A percentile compares a stretch with the other conserved stretches of the same genome.
phyloP scores from a whole-genome alignment of 2,888 invertebrate species.

The Cistogaster globosa region DNA sequence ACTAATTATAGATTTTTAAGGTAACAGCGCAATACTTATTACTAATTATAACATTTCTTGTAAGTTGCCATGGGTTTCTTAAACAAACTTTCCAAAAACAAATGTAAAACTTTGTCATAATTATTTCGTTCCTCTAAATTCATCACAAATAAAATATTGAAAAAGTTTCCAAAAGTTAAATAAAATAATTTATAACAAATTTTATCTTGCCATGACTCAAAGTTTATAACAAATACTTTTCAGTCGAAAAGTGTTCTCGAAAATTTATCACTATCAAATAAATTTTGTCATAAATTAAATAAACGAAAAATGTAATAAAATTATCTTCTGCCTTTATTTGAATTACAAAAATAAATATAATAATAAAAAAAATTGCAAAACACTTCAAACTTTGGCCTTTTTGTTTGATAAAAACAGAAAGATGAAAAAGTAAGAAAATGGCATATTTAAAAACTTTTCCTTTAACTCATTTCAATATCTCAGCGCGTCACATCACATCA shows the following conservation, averaged over 20 bases:
- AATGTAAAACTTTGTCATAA: conserved; percentile 50
- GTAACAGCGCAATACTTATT: too few relatives aligned
- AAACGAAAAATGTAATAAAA: conserved; percentile 34
- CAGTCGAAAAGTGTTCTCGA: conserved; percentile 33
- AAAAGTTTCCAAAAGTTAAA: conserved; percentile 21
- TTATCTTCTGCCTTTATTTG: conserved; percentile 10
- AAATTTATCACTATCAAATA: conserved; percentile 55
- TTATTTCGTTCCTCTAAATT: conserved; percentile 30
- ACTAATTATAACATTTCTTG: too few relatives aligned
- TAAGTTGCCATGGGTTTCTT: too few relatives aligned
- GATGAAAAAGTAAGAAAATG: conserved; percentile 8
- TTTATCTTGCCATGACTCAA: conserved; percentile 28
- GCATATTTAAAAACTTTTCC: conserved; percentile 50
- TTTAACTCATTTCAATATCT: conserved; percentile 38
- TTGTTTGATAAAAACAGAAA: background rate
- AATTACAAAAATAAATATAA: background rate
- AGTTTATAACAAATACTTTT: conserved; percentile 25
- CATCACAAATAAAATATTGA: conserved; percentile 10
- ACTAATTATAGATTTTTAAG: too few relatives aligned
- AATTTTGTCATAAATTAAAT: conserved; percentile 42
- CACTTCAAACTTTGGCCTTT: conserved; percentile 46
- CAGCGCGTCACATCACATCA: conserved; percentile 44
- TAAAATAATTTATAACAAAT: conserved; percentile 51
- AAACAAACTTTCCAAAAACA: too few relatives aligned
- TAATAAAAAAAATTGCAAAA: background rate